Base-by-base conservation (phyloP, 1,140 invertebrate genomes). In the Plodia interpunctella region DNA sequence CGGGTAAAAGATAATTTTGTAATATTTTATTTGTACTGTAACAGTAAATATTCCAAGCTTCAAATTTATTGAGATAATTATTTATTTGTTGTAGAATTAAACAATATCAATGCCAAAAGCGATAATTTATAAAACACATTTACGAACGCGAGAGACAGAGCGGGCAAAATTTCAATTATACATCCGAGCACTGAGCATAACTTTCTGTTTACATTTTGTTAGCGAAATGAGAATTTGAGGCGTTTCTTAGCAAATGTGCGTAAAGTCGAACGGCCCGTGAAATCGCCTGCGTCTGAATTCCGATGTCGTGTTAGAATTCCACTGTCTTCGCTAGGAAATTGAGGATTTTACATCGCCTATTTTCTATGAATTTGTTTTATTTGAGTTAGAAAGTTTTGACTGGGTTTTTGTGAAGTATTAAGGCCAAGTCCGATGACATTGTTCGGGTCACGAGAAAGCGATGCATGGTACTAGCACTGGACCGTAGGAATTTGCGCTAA, bases 121-220 rank as follows among this genome's bases (percentile, higher is more conserved):
- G 15, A 44, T 15, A 13, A 44, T 44, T 44, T 44, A 44, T 44
- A 15, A 44, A 44, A 44, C 38, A n/a, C 13, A 44, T n/a, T 17
- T 15, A 44, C 38, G 15, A 44, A 44, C 38, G 38, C 5, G 38
- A n/a, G 38, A 44, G 38, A 44, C 38, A 44, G 38, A 44, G 38
- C 38, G 38, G 6, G 6, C 38, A 6, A 44, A 44, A 44, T 44
- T 44, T 44, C 38, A 44, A 44, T 44, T 44, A 44, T 3, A 44
- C 38, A 44, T 44, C 9, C 1, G 13, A 1, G 13, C 13, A 17
- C 1, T 1, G 38, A 32, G 30, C 6, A 25, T n/a, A 44, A 44
- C 38, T 44, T 44, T 44, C 38, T 44, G 38, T 44, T 44, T 44
- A 44, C 38, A 44, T 44, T 44, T 44, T 44, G 38, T 44, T 44